A percentile compares a stretch with the other conserved stretches of the same genome.
These are phyloP conservation scores for Bufo gargarizans DNA, from an alignment of 2,113 vertebrate genomes.

Conservation along the genomic window DNA sequence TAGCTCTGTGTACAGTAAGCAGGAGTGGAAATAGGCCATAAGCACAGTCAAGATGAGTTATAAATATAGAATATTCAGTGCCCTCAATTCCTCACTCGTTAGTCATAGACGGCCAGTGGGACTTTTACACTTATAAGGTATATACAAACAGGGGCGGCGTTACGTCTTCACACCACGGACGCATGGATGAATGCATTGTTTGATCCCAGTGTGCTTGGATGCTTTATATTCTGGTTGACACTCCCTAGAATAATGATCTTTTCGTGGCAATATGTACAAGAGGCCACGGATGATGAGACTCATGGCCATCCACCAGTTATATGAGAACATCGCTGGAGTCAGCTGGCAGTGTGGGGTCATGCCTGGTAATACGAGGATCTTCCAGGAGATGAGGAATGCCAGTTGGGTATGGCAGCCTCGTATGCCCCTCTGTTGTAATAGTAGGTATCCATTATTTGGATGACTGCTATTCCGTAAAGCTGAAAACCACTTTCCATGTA, in stretches of 20 bases:
- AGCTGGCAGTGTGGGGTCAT: neutral
- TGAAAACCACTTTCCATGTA: too few relatives aligned
- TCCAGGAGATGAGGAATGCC: neutral
- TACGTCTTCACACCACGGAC: neutral
- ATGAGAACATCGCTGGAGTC: neutral
- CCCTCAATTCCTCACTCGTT: slow-evolving; percentile 80
- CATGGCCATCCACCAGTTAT: neutral
- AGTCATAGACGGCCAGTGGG: slow-evolving; percentile 82
- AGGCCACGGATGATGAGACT: neutral
- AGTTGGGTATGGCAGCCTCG: neutral
- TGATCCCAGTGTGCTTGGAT: neutral
- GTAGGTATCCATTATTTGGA: neutral
- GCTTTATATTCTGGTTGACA: neutral
- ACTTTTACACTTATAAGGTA: slow-evolving; percentile 89
- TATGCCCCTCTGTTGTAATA: neutral
- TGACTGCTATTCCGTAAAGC: too few relatives aligned
- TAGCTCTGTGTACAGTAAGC: slow-evolving; percentile 82
- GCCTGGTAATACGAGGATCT: neutral
- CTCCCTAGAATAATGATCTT: neutral
- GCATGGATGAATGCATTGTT: neutral
- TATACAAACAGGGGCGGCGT: slow-evolving; percentile 76
- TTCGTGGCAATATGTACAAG: neutral
- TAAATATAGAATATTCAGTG: slow-evolving; percentile 87
- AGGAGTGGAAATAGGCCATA: slow-evolving; percentile 79
- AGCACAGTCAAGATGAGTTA: slow-evolving; percentile 76